These are phyloP conservation scores for Agrilus planipennis DNA, from an alignment of 1,140 invertebrate species.

Conservation along the genomic window DNA sequence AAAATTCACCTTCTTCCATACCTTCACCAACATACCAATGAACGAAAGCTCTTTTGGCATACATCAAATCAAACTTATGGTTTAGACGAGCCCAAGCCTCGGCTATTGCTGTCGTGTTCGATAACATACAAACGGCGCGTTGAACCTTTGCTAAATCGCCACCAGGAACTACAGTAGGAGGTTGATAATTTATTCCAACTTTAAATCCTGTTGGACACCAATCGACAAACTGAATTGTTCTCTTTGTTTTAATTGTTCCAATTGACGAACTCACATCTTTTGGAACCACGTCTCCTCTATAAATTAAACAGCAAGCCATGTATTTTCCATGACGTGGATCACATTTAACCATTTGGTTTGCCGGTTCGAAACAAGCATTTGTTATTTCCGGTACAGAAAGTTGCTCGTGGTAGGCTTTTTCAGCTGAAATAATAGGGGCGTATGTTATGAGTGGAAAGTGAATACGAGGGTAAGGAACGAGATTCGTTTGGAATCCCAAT, in stretches of 20 bases:
- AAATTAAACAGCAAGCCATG: conserved; percentile 71
- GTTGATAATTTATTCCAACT: conserved; percentile 56
- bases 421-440: conserved; percentile 73
- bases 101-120: conserved; percentile 67
- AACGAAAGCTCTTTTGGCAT: conserved; percentile 45
- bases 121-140: conserved; percentile 61
- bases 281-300: conserved; percentile 59
- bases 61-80: conserved; percentile 63
- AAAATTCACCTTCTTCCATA: conserved; percentile 68
- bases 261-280: conserved; percentile 77
- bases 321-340: conserved; percentile 82
- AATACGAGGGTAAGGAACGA: conserved; percentile 79
- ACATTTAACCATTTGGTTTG: conserved; percentile 90
- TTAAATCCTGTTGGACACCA: conserved; percentile 56
- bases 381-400: conserved; percentile 78
- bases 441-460: conserved; percentile 79
- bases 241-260: conserved; percentile 25
- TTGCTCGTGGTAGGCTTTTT: no score
- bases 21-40: conserved; percentile 75
- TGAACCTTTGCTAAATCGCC: conserved; percentile 55
- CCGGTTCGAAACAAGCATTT: conserved; percentile 79
- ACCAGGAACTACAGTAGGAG: conserved; percentile 53
- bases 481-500: conserved; percentile 82
- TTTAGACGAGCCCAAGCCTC: conserved; percentile 61
- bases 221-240: conserved; percentile 24